Base-by-base conservation (phyloP, 2,113 vertebrate species). In the Pseudois nayaur region DNA sequence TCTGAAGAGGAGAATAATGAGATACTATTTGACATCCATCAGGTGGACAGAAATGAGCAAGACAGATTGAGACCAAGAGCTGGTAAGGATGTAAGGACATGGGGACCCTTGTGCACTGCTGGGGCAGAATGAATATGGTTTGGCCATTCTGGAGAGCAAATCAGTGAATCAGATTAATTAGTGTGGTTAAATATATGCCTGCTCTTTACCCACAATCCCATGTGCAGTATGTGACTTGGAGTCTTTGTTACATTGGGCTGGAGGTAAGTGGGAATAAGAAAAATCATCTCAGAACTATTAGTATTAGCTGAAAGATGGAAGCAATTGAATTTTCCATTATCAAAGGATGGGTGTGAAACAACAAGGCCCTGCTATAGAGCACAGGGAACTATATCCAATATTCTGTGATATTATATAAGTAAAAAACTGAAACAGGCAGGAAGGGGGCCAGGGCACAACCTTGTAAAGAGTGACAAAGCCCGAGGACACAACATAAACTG, bases 101-200 rank as follows among this genome's bases (percentile, higher is more conserved):
- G 54, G 45, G 11, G 31, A 1, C 21, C 15, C 50, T 62, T 45
- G 29, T 1, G 3, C 5, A 19, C 6, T 2, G 21, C 21, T 6
- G 23, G n/a, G 8, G 3, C 21, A 45, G 17, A 40, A 17, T 6
- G 11, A 43, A 10, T 29, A 36, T 10, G 45, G 62, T 3, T 3
- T 29, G n/a, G 21, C 4, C 48, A 5, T 45, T 31, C 6, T 48
- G 79, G 11, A 55, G 36, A 54, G 40, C 15, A 5, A 21, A 29
- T 21, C 1, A 33, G 27, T 3, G 76, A 21, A 9, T 21, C 15
- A 23, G 15, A 29, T 33, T 19, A 27, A 50, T 29, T 8, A 29
- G 27, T 29, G 27, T 43, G 36, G 14, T 3, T 16, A 19, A 8
- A 21, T 27, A 33, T 3, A 27, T 2, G 0, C 29, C 9, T 7